Evolutionary conservation across 2,888 invertebrate genomes (phyloP).

Genomic region (Marronus borbonicus): DNA sequence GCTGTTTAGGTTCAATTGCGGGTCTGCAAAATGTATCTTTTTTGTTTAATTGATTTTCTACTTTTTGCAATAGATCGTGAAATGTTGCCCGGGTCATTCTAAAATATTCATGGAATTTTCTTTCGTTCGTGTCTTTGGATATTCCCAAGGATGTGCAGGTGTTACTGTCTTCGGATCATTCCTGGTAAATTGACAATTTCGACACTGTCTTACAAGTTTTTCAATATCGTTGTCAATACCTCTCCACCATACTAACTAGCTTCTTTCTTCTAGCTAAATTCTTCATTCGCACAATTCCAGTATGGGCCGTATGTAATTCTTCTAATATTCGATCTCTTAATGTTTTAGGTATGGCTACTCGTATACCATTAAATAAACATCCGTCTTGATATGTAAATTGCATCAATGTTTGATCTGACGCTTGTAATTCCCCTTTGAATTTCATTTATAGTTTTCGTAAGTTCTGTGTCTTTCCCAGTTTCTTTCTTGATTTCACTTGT

Average conservation of each 20-base stretch:
- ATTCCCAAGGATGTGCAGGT: background rate
- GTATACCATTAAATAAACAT: slow-evolving; percentile 33
- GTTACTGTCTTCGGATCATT: background rate
- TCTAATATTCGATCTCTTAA: slow-evolving; percentile 21
- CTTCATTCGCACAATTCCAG: slow-evolving; percentile 60
- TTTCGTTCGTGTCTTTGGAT: background rate
- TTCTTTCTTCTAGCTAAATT: slow-evolving; percentile 51
- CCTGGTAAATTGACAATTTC: slow-evolving; percentile 37
- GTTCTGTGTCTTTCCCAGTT: slow-evolving; percentile 43
- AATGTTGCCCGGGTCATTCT: slow-evolving; percentile 49
- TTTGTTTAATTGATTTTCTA: slow-evolving; percentile 43
- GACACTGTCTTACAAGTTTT: slow-evolving; percentile 54
- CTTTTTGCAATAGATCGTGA: slow-evolving; percentile 23
- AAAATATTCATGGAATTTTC: slow-evolving; percentile 52
- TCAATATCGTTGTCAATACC: slow-evolving; percentile 57
- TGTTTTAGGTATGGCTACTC: slow-evolving; percentile 50
- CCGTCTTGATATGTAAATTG: background rate
- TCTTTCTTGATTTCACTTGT: slow-evolving; percentile 30
- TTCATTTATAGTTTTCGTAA: slow-evolving; percentile 20
- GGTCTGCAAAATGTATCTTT: slow-evolving; percentile 50
- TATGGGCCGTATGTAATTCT: slow-evolving; percentile 55
- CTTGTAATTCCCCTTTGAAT: background rate
- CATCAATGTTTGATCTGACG: background rate
- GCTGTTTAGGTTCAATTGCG: slow-evolving; percentile 49
- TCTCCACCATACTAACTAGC: slow-evolving; percentile 55